These are phyloP conservation scores for Cancer borealis DNA, from an alignment of 2,888 invertebrate genomes.

Conservation along the genomic window DNA sequence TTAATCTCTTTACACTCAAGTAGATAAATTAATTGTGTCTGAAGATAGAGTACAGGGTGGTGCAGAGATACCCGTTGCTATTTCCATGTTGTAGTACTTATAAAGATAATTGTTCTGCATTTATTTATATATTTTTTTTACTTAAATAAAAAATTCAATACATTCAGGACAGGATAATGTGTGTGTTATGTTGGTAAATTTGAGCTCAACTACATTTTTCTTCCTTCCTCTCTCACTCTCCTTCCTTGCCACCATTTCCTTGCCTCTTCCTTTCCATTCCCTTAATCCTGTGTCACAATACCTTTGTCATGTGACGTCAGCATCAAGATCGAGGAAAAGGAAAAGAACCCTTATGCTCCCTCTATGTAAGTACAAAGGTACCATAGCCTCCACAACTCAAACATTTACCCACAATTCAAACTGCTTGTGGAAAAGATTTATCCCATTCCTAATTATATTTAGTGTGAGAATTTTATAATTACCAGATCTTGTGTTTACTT, in stretches of 20 bases:
- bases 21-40: not conserved
- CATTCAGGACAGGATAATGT: slow-evolving; percentile 23
- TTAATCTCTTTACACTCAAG: not conserved
- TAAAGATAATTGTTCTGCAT: not conserved
- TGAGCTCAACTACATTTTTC: slow-evolving; percentile 67
- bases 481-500: slow-evolving; percentile 6
- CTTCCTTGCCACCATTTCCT: slow-evolving; percentile 61
- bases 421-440: slow-evolving; percentile 27
- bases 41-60: not conserved
- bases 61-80: not conserved
- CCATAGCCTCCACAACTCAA: slow-evolving; percentile 43
- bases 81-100: slow-evolving; percentile 7
- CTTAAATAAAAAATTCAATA: not conserved
- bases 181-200: slow-evolving; percentile 46
- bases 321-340: slow-evolving; percentile 77
- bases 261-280: slow-evolving; percentile 64
- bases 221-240: slow-evolving; percentile 63
- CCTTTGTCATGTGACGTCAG: slow-evolving; percentile 69
- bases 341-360: slow-evolving; percentile 71
- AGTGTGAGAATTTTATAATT: slow-evolving; percentile 11
- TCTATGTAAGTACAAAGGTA: slow-evolving; percentile 75
- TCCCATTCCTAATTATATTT: slow-evolving; percentile 33
- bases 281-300: slow-evolving; percentile 56
- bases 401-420: not conserved
- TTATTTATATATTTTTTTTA: not conserved